Conservation (phyloP, 2,113 vertebrate species). For the Hirundichthys speculiger region DNA sequence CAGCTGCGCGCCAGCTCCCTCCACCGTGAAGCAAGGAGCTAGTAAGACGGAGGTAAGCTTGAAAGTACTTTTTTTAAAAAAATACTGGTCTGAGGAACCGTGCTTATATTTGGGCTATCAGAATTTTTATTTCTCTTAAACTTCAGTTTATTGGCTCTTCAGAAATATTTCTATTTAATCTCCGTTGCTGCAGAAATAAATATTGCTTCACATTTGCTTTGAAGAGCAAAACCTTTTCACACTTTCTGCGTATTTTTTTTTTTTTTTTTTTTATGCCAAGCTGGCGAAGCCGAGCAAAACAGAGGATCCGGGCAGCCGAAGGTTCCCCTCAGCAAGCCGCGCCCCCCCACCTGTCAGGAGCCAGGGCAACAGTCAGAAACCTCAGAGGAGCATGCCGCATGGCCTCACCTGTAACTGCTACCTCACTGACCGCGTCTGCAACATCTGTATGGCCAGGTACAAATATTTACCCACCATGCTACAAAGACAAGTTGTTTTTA, state of each 20-base stretch:
- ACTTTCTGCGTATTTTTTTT: background rate
- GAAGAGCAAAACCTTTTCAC: background rate
- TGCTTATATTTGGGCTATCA: too few relatives aligned
- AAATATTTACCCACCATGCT: background rate
- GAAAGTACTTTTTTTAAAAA: too few relatives aligned
- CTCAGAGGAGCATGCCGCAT: conserved; percentile 77
- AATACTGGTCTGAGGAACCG: too few relatives aligned
- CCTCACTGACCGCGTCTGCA: conserved; percentile 90
- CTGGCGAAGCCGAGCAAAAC: conserved; percentile 82
- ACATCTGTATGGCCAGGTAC: conserved; percentile 94
- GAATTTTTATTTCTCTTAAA: too few relatives aligned
- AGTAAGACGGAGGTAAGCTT: conserved; percentile 82
- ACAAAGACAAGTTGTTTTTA: too few relatives aligned
- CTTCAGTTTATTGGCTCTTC: too few relatives aligned
- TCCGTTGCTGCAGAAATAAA: too few relatives aligned
- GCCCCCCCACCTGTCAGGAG: conserved; percentile 74
- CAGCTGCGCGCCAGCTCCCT: conserved; percentile 81
- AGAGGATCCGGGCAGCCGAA: conserved; percentile 80
- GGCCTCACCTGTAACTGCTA: conserved; percentile 89
- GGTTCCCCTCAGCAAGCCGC: conserved; percentile 76
- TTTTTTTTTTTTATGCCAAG: conserved; percentile 62
- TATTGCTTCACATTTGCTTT: too few relatives aligned
- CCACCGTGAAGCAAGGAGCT: conserved; percentile 55
- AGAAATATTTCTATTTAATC: too few relatives aligned
- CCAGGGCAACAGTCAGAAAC: conserved; percentile 69